phyloP scores from a whole-genome alignment of 2,888 invertebrate species.

The Dinocampus coccinellae region DNA sequence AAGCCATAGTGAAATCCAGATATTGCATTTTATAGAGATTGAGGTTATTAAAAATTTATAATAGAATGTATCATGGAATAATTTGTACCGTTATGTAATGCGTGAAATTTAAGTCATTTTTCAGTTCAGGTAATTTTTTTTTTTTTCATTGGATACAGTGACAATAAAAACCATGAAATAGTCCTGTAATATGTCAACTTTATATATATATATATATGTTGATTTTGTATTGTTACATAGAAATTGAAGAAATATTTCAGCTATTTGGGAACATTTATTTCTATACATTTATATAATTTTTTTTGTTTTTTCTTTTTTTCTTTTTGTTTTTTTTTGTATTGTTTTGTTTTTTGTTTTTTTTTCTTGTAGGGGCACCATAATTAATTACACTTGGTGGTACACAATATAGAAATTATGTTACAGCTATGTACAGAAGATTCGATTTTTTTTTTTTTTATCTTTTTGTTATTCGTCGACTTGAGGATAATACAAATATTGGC shows the following conservation, averaged over 20 bases:
- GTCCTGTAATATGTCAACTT: not conserved
- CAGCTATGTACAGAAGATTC: slow-evolving; percentile 44
- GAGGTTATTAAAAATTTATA: not conserved
- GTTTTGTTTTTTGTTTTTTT: too few relatives aligned
- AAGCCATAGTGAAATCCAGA: slow-evolving; percentile 1
- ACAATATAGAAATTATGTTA: slow-evolving; percentile 48
- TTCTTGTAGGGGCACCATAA: slow-evolving; percentile 49
- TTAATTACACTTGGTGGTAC: slow-evolving; percentile 64
- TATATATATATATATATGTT: not conserved
- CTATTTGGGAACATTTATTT: slow-evolving; percentile 18
- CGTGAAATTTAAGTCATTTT: not conserved
- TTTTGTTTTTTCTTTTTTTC: slow-evolving; percentile 23
- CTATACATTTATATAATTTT: slow-evolving; percentile 10
- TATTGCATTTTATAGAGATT: slow-evolving; percentile 5
- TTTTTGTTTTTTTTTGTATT: too few relatives aligned
- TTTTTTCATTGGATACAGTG: too few relatives aligned
- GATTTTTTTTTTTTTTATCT: not conserved
- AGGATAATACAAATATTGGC: slow-evolving; percentile 28
- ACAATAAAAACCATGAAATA: not conserved
- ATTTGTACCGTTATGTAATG: not conserved
- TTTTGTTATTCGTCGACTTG: slow-evolving; percentile 22
- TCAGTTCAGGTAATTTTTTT: too few relatives aligned
- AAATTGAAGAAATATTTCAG: slow-evolving; percentile 18
- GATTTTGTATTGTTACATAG: not conserved
- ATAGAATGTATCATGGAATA: not conserved